A percentile compares a stretch with the other conserved stretches of the same genome.
phyloP scores from a whole-genome alignment of 2,113 vertebrate species.

The Muntiacus muntjak region DNA sequence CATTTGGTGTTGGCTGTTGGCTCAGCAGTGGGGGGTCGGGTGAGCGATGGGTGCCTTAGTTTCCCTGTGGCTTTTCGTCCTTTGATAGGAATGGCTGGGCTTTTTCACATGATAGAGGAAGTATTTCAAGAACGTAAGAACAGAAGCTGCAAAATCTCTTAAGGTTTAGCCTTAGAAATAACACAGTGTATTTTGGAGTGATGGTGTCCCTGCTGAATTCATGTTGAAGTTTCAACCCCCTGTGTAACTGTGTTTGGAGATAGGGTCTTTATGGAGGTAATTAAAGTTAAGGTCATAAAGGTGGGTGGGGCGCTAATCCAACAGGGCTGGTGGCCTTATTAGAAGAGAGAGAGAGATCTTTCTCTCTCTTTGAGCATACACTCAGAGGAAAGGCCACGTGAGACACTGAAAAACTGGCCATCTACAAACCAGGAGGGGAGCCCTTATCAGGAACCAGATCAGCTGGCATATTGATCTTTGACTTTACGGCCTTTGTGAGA shows the following conservation, averaged over 20 bases:
- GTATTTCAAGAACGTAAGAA: not conserved
- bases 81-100: not conserved
- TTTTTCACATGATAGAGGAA: not conserved
- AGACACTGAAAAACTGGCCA: not conserved
- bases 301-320: not conserved
- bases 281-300: not conserved
- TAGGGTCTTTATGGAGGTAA: not conserved
- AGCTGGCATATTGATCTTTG: not conserved
- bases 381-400: not conserved
- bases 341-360: not conserved
- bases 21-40: accelerated
- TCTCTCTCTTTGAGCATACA: not conserved
- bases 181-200: not conserved
- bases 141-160: not conserved
- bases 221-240: not conserved
- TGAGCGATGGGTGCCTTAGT: not conserved
- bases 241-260: not conserved
- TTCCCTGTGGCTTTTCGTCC: not conserved
- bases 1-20: not conserved
- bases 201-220: not conserved
- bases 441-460: not conserved
- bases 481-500: not conserved
- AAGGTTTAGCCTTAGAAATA: not conserved
- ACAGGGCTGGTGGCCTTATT: not conserved
- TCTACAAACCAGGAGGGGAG: not conserved